Base-by-base conservation (phyloP, 2,797 vertebrate species). In the Loriculus beryllinus region DNA sequence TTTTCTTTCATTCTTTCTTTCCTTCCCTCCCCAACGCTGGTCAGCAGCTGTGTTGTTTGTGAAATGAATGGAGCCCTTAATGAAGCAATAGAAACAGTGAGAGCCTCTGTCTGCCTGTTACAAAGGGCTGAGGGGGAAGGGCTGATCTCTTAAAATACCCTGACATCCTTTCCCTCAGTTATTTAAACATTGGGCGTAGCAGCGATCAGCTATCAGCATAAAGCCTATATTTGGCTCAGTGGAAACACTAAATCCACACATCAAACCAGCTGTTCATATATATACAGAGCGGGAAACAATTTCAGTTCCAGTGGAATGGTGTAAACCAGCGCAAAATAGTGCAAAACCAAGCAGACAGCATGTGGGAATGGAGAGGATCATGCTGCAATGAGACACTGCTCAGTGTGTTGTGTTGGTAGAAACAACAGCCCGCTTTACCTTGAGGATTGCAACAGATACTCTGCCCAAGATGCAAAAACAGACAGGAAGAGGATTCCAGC, bases 41-140 rank as follows among this genome's bases (percentile, higher is more conserved):
- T 92, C 93, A 94, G 89, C 89, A 96, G 87, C 88, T 95, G 94
- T 88, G 87, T 92, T 93, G 76, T 95, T 96, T 82, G 52, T 82
- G 60, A 92, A 96, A 96, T 96, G 96, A 96, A 96, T 96, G 64
- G 86, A 95, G 57, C 81, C 86, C 84, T 95, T 94, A 93, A 96
- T 86, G 79, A 95, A 95, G 90, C 86, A 88, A 95, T 8, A 82
- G 67, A 70, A 96, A 96, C 92, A 94, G 68, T 59, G 86, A 92
- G 48, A 92, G 56, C 37, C 89, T 90, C 59, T 92, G 74, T 90
- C 37, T 72, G 62, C 72, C 60, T 80, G 43, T 69, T 39, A 88
- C 81, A 94, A 94, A 82, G 68, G 42, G 37, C 28, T 4, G 33
- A 62, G 90, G 79, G 95, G 86, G 88, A 67, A 78, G 94, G 94